phyloP scores from a whole-genome alignment of 2,888 invertebrate species.

The Amphipoea lucens region DNA sequence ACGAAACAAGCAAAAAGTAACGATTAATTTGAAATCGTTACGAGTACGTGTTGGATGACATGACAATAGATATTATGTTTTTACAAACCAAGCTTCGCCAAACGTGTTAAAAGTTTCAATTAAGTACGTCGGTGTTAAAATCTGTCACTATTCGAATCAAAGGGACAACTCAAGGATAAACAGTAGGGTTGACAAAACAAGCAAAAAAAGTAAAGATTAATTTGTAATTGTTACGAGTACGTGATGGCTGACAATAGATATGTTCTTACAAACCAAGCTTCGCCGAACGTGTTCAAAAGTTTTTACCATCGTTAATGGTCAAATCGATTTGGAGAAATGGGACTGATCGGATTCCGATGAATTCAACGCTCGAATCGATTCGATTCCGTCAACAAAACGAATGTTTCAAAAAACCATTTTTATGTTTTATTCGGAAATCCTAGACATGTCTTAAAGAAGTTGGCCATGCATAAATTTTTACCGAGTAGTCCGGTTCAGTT shows the following conservation, averaged over 20 bases:
- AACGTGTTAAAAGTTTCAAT: constrained; percentile 37
- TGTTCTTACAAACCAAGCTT: constrained; percentile 15
- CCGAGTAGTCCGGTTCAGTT: too few relatives aligned
- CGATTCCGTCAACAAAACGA: constrained; percentile 13
- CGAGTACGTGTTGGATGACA: constrained; percentile 8
- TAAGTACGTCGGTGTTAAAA: background rate
- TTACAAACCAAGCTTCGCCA: constrained; percentile 13
- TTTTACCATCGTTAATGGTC: constrained; percentile 36
- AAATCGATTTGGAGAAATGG: constrained; percentile 50
- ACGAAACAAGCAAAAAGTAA: background rate
- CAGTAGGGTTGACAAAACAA: background rate
- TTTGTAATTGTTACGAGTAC: constrained; percentile 10
- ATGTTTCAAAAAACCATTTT: constrained; percentile 12
- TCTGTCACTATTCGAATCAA: background rate
- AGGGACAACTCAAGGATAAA: background rate
- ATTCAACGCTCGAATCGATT: constrained; percentile 22
- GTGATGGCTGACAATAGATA: constrained; percentile 15
- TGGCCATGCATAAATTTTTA: too few relatives aligned
- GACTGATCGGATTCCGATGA: constrained; percentile 41
- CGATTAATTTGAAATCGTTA: background rate
- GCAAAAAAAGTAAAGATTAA: background rate
- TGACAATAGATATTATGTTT: constrained; percentile 15
- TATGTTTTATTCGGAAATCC: background rate
- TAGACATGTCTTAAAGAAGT: background rate
- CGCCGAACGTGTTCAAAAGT: constrained; percentile 32